Base-by-base conservation (phyloP, 2,113 vertebrate species). In the Triplophysa siluroides region DNA sequence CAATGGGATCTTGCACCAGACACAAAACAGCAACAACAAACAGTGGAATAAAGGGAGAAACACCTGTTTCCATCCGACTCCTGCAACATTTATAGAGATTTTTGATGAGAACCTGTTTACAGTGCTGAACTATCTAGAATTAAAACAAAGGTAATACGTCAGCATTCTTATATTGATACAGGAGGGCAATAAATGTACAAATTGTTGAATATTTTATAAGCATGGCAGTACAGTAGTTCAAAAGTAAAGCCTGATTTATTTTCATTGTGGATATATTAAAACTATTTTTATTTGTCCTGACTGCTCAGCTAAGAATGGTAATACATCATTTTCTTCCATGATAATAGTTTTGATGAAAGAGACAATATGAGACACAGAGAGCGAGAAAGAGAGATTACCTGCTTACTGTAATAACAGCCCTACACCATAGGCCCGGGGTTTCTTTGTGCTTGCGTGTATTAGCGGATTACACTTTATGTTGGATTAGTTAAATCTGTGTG, bases 391-490 rank as follows among this genome's bases (percentile, higher is more conserved):
- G 23, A 76, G 45, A 76, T 65, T 65, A 76, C 74, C 74, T 52
- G 74, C 45, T 54, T 76, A 38, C 33, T 29, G 7, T 38, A 65
- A 65, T 29, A 76, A 43, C 43, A 76, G 23, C 45, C 24, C 61
- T 29, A 38, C 74, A 29, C 60, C 65, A 76, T 21, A 65, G 19
- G 26, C 43, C 12, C 11, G 18, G 61, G 29, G 26, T 52, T 23
- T 77, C n/a, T 65, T 54, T 77, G 74, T 65, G 74, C 45, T 65
- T 54, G 2, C 41, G 13, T 2, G 41, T 47, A 75, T 33, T 3
- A 64, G 60, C 29, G 61, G 73, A 76, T 76, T 50, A 77, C 3
- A 45, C 19, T 65, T 74, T 65, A 77, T 77, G 62, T 62, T 65
- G 60, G 43, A 77, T 65, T 62, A 64, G 24, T 52, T 77, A 65